phyloP scores from a whole-genome alignment of 2,888 invertebrate species.

The Orthonevra nobilis region DNA sequence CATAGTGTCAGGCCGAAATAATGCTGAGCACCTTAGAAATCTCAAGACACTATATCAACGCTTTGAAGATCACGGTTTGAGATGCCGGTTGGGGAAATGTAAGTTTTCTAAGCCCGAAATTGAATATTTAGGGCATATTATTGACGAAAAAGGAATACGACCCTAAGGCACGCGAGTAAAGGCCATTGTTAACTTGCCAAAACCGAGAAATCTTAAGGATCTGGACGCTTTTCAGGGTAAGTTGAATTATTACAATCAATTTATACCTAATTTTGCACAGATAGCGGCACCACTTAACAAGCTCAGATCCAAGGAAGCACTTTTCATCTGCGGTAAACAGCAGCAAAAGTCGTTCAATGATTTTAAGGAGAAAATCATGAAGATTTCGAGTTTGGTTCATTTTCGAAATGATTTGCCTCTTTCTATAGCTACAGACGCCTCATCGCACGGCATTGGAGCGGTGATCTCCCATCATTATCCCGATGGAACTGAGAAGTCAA shows the following conservation, averaged over 20 bases:
- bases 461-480: slow-evolving; percentile 40
- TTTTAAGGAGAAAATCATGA: slow-evolving; percentile 5
- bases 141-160: slow-evolving; percentile 65
- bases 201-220: slow-evolving; percentile 69
- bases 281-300: slow-evolving; percentile 71
- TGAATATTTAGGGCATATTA: slow-evolving; percentile 72
- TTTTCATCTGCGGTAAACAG: background rate
- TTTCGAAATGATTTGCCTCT: slow-evolving; percentile 39
- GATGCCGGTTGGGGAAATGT: slow-evolving; percentile 70
- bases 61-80: slow-evolving; percentile 28
- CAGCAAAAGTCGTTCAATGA: background rate
- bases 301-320: slow-evolving; percentile 54
- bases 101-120: slow-evolving; percentile 70
- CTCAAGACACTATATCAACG: slow-evolving; percentile 25
- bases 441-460: slow-evolving; percentile 29
- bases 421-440: slow-evolving; percentile 50
- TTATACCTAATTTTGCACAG: slow-evolving; percentile 47
- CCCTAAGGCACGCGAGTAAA: slow-evolving; percentile 66
- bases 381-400: slow-evolving; percentile 31
- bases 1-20: slow-evolving; percentile 59
- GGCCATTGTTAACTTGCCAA: slow-evolving; percentile 71
- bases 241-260: slow-evolving; percentile 41
- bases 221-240: slow-evolving; percentile 73
- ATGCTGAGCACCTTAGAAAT: slow-evolving; percentile 36
- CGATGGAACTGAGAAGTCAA: slow-evolving; percentile 43